A percentile compares a stretch with the other conserved stretches of the same genome.
These are phyloP conservation scores for Poeciliopsis presidionis DNA, from an alignment of 2,797 vertebrate species.

Conservation along the genomic window DNA sequence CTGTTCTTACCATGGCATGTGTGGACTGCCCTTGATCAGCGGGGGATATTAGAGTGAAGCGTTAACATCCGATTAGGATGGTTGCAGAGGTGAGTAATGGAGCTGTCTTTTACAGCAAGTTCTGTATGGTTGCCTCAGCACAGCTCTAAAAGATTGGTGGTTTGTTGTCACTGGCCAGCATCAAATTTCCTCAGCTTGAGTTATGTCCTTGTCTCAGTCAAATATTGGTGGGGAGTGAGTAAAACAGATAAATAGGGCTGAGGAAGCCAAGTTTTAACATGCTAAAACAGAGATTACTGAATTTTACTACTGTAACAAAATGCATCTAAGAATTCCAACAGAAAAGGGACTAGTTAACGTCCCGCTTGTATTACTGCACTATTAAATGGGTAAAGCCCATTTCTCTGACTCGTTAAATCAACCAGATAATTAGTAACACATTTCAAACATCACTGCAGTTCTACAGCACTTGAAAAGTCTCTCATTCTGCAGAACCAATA, in stretches of 20 bases:
- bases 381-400: background rate
- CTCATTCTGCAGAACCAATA: background rate
- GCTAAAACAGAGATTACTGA: background rate
- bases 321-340: background rate
- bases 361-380: background rate
- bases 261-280: background rate
- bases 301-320: background rate
- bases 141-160: constrained; percentile 36
- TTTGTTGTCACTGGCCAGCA: constrained; percentile 37
- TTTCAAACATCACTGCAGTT: background rate
- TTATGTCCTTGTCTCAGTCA: constrained; percentile 60
- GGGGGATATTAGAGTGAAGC: constrained; percentile 46
- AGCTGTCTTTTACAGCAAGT: constrained; percentile 57
- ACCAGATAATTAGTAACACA: background rate
- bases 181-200: constrained; percentile 37
- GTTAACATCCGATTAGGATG: constrained; percentile 59
- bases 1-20: constrained; percentile 16
- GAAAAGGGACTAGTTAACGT: background rate
- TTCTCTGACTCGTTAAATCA: background rate
- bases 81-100: constrained; percentile 61
- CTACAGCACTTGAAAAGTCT: background rate
- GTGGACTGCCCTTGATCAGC: constrained; percentile 57
- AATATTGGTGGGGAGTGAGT: constrained; percentile 1
- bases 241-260: background rate
- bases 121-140: constrained; percentile 31